A percentile compares a stretch with the other conserved stretches of the same genome.
These are phyloP conservation scores for Melierax canorus DNA, from an alignment of 2,113 vertebrate genomes.

Conservation along the genomic window DNA sequence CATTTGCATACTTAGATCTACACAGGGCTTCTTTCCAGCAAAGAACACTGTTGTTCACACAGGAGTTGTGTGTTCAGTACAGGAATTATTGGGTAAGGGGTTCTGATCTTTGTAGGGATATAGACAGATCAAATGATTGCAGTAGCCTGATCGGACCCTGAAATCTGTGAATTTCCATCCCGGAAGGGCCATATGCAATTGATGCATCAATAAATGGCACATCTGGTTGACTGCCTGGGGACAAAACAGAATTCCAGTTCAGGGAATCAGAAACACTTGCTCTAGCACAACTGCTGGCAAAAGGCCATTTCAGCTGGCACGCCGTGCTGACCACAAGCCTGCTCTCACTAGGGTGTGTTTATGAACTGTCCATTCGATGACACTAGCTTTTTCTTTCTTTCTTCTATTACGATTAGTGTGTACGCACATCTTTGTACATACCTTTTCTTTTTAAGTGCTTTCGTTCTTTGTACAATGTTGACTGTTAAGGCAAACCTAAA, in stretches of 20 bases:
- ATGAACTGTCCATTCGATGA: rapidly evolving
- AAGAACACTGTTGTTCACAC: background rate
- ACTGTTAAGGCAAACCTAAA: background rate
- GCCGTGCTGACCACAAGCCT: background rate
- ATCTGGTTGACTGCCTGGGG: background rate
- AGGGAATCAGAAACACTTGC: background rate
- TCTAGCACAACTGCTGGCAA: background rate
- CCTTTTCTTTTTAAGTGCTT: background rate
- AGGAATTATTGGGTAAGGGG: background rate
- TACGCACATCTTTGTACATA: background rate
- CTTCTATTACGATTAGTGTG: background rate
- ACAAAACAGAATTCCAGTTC: background rate
- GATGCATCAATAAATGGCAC: background rate
- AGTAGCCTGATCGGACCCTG: background rate
- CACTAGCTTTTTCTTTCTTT: background rate
- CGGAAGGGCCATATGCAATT: background rate
- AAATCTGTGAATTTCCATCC: background rate
- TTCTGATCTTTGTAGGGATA: background rate
- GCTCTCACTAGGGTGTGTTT: background rate
- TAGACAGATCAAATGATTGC: background rate
- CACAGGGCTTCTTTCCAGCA: background rate
- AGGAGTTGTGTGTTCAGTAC: background rate
- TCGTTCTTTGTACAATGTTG: background rate
- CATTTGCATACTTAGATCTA: background rate
- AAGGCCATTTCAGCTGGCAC: background rate